A percentile compares a stretch with the other conserved stretches of the same genome.
These are phyloP conservation scores for Carposina sasakii DNA, from an alignment of 1,140 invertebrate species.

Conservation along the genomic window DNA sequence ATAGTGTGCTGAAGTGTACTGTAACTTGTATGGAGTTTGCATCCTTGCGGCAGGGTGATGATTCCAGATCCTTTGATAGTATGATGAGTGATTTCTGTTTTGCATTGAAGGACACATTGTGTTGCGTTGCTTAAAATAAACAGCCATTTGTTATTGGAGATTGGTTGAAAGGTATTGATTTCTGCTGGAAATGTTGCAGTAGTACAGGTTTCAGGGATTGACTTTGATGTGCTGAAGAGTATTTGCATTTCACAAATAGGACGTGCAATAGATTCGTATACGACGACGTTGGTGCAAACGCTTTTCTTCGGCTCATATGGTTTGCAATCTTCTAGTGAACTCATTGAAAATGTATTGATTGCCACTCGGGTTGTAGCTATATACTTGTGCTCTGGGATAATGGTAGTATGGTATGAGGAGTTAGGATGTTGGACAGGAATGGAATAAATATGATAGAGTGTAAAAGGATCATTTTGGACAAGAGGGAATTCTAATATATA, in stretches of 20 bases:
- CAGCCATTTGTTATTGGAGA: constrained; percentile 27
- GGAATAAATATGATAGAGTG: constrained; percentile 25
- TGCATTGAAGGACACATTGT: constrained; percentile 18
- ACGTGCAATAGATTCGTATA: constrained; percentile 22
- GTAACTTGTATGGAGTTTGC: constrained; percentile 22
- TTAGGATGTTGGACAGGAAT: constrained; percentile 28
- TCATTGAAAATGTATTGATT: constrained; percentile 25
- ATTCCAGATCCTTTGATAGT: constrained; percentile 23
- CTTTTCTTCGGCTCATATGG: constrained; percentile 12
- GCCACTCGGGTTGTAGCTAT: constrained; percentile 24
- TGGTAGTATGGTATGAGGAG: constrained; percentile 23
- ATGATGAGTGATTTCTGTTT: constrained; percentile 18
- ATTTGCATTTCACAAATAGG: constrained; percentile 26
- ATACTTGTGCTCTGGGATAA: constrained; percentile 28
- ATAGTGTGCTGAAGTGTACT: constrained; percentile 17
- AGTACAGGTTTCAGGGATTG: constrained; percentile 17
- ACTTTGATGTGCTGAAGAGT: constrained; percentile 10
- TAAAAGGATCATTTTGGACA: constrained; percentile 18
- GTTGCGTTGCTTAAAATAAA: constrained; percentile 20
- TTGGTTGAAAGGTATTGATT: constrained; percentile 23
- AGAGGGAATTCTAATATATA: constrained; percentile 32
- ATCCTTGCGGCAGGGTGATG: constrained; percentile 14
- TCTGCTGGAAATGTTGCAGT: constrained; percentile 23
- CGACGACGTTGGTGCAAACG: constrained; percentile 17
- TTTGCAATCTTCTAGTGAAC: constrained; percentile 24